Evolutionary conservation across 2,797 vertebrate genomes (phyloP), one percentile per base, ranked within the genome.

Genomic region (Mareca strepera): DNA sequence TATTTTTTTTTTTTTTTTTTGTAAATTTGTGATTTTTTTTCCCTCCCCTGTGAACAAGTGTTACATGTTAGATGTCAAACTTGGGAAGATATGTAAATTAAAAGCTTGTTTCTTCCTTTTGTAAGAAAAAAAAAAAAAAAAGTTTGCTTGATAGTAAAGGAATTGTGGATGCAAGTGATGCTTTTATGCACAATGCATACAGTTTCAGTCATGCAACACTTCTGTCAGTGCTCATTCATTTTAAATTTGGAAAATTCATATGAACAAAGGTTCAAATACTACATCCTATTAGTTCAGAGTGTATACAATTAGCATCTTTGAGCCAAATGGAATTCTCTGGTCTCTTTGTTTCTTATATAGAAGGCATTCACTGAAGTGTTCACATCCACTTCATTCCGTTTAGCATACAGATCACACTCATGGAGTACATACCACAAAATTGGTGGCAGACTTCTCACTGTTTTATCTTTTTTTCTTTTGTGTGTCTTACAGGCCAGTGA

Each of bases 171-270:
- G 7, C 2, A 31, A 68, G 11, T 8, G 18, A 44, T 29, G 15
- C 5, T 62, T 46, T 73, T 50, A 20, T 5, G 17, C 1, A 25
- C 15, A 62, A 26, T 0, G 4, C 20, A 29, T 0, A 0, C 5
- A 7, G 12, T 26, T 62, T 84, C 37, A 69, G 6, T 43, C 31
- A 43, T 73, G 29, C 11, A 43, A 41, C 14, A 20, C 11, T 46
- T 58, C 35, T 55, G 12, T 5, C 37, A 67, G 11, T 7, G 18
- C 7, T 35, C 39, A 14, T 20, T 33, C 5, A 48, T 28, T 55
- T 56, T 20, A 33, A 46, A 52, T 39, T 20, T 17, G 21, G 17
- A 63, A 88, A 91, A 55, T 4, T 20, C 23, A 4, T 14, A 25
- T 0, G 1, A 88, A 31, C 16, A 56, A 43, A 64, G 18, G 2